Percentiles rank a stretch among this genome's conserved stretches.
phyloP scores from a whole-genome alignment of 2,113 vertebrate genomes.

The Eleginops maclovinus region DNA sequence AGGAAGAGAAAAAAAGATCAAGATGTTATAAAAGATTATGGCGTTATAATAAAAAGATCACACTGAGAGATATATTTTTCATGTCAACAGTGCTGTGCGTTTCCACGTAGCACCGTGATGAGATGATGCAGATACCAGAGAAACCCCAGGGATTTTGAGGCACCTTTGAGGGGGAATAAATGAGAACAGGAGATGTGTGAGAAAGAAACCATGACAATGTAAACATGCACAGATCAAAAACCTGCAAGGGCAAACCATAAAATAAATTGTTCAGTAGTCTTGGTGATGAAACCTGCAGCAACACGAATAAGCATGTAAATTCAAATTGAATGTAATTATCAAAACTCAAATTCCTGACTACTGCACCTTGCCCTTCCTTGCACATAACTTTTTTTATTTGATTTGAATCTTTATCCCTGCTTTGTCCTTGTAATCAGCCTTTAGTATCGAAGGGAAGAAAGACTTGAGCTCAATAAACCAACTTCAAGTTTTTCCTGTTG shows the following conservation, averaged over 20 bases:
- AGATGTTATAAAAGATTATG: background rate
- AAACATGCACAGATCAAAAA: background rate
- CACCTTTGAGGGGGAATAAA: background rate
- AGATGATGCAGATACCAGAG: constrained; percentile 39
- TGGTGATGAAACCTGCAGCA: no score
- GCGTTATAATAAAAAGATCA: constrained; percentile 6
- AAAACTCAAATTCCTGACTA: no score
- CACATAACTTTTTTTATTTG: no score
- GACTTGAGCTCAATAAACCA: background rate
- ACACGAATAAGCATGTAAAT: no score
- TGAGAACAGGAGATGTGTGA: constrained; percentile 63
- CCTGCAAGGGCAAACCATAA: background rate
- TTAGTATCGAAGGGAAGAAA: no score
- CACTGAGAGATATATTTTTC: constrained; percentile 21
- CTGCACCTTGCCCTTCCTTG: no score
- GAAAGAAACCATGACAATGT: constrained; percentile 23
- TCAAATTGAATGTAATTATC: no score
- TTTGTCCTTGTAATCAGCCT: no score
- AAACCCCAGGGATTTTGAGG: constrained; percentile 31
- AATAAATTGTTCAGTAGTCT: background rate
- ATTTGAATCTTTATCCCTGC: no score
- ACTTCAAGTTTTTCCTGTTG: background rate
- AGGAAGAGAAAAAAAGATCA: background rate
- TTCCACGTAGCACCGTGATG: background rate
- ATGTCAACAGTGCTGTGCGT: constrained; percentile 32